phyloP scores from a whole-genome alignment of 1,140 invertebrate genomes.

The Drosophila gunungcola region DNA sequence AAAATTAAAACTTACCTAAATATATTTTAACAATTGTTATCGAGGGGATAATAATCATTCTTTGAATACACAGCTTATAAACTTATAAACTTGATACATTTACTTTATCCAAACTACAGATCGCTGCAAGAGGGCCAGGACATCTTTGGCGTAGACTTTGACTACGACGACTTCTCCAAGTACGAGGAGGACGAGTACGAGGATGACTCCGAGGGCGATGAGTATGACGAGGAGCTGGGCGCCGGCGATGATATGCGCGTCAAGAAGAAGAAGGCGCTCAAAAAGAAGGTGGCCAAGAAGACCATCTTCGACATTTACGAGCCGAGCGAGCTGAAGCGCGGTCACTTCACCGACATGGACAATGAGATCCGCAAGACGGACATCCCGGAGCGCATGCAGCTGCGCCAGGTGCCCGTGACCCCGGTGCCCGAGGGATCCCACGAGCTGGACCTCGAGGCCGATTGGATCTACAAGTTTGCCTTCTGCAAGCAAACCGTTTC shows the following conservation, averaged over 20 bases:
- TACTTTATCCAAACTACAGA: conserved; percentile 82
- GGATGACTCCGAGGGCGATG: conserved; percentile 91
- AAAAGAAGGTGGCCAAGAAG: conserved; percentile 93
- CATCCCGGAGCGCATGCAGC: conserved; percentile 96
- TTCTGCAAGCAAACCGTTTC: conserved; percentile 94
- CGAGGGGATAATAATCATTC: too few relatives aligned
- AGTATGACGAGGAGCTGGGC: conserved; percentile 89
- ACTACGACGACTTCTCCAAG: conserved; percentile 97
- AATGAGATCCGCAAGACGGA: conserved; percentile 96
- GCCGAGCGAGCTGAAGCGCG: conserved; percentile 97
- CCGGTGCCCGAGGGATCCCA: conserved; percentile 92
- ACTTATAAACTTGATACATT: neutral
- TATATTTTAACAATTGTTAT: too few relatives aligned
- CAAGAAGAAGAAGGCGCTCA: conserved; percentile 89
- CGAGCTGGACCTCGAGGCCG: conserved; percentile 97
- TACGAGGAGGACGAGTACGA: conserved; percentile 95
- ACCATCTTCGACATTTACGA: conserved; percentile 98
- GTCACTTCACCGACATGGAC: conserved; percentile 97
- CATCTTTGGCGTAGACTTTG: conserved; percentile 99
- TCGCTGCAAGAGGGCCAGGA: conserved; percentile 99
- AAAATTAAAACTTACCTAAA: too few relatives aligned
- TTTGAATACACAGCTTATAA: neutral
- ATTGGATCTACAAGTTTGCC: conserved; percentile 98
- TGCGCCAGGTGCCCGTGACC: conserved; percentile 94
- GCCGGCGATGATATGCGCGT: conserved; percentile 87